Conservation (phyloP, 2,113 vertebrate species). For the Otocyon megalotis region DNA sequence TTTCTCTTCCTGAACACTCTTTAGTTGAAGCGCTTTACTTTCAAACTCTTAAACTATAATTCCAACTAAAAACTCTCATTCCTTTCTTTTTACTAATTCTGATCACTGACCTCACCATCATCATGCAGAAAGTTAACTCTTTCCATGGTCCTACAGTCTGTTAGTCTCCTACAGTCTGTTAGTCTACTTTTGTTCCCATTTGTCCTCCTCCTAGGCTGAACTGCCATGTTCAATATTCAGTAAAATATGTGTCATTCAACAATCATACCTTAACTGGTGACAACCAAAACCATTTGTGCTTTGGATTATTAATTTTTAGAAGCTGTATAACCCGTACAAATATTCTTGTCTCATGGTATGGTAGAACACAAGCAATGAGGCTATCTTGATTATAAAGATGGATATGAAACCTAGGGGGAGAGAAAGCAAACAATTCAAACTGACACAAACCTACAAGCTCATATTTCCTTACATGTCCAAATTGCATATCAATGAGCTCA, state of each 20-base stretch:
- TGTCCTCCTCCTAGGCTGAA: background rate
- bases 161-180: background rate
- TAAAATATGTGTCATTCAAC: background rate
- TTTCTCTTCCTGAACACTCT: background rate
- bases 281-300: constrained; percentile 96
- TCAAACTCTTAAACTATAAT: background rate
- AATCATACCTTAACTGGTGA: constrained; percentile 92
- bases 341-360: constrained; percentile 95
- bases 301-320: constrained; percentile 90
- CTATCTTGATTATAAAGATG: constrained; percentile 95
- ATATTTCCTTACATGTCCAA: background rate
- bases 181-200: background rate
- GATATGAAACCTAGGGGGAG: constrained; percentile 93
- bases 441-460: background rate
- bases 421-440: constrained; percentile 50
- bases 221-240: background rate
- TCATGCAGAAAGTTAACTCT: background rate
- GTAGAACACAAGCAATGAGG: constrained; percentile 94
- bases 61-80: background rate
- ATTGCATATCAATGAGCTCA: background rate
- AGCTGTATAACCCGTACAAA: constrained; percentile 97
- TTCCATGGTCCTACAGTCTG: background rate
- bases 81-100: background rate
- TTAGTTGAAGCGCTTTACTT: background rate
- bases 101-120: background rate